Base-by-base conservation (phyloP, 2,888 invertebrate genomes). In the Hemistola chrysoprasaria region DNA sequence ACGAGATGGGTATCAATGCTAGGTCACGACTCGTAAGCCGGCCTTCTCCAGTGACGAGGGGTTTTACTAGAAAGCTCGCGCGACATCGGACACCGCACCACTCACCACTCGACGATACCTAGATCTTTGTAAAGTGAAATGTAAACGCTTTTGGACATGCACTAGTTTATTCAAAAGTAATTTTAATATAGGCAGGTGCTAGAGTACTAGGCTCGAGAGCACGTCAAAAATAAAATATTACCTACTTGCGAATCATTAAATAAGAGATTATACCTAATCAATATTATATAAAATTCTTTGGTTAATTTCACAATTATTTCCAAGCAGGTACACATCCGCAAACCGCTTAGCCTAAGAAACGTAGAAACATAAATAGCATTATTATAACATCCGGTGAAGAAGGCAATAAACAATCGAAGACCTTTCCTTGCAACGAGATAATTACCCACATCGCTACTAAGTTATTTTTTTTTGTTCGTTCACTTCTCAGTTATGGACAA, bases 381-480 rank as follows among this genome's bases (percentile, higher is more conserved):
- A 43, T 62, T 61, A 72, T 67, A 74, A 76, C 80, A 83, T 84
- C 81, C 81, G 78, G 70, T 63, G 60, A 59, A 61, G 64, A 71
- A 75, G 59, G 74, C 75, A 77, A 85, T 79, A 82, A 83, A 83
- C 78, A 81, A 81, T 80, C 74, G 75, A 75, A 72, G 62, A 65
- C 71, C 72, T 70, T 72, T 68, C 67, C 63, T 63, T 66, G 67
- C 69, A 71, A 65, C 65, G 63, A 72, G 70, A 75, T 80, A 81
- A 79, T 81, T 78, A 77, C n/a, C n/a, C n/a, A n/a, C 69, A 44
- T 51, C 53, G 54, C 57, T 53, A 42, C 40, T n/a, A n/a, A 45
- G 50, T 65, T 60, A 65, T 66, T 64, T 63, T 66, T 59, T 63
- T 53, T 62, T 44, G 59, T 50, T 44, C 50, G 9, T 28, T 24